Base-by-base conservation (phyloP, 2,888 invertebrate genomes). In the Nomada goodeniana region DNA sequence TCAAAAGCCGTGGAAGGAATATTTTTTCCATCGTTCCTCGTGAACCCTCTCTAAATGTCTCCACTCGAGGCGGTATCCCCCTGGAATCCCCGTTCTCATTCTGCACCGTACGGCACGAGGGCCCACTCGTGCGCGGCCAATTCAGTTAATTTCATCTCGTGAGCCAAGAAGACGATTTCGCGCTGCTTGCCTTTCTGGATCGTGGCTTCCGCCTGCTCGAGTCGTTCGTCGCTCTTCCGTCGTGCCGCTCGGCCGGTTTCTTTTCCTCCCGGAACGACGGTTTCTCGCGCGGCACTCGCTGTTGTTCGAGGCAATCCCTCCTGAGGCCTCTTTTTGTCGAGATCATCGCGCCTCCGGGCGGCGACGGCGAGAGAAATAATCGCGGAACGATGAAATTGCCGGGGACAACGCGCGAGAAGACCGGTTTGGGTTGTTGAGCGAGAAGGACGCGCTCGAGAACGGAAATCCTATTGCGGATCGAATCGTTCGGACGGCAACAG, bases 61-160 rank as follows among this genome's bases (percentile, higher is more conserved):
- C 67, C 67, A 60, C 69, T 55, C 57, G 44, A 42, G 65, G 23
- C 44, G 18, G 42, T 18, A 23, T 1, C 23, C n/a, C 67, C 61
- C 36, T 72, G 63, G 67, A 57, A 44, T 78, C 63, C 26, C 47
- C 50, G 75, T 44, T 73, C 70, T 81, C 69, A 65, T 70, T 64
- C 36, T 67, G 53, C 55, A 42, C 47, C 50, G 53, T 68, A 78
- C 73, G 68, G 74, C 76, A 69, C 67, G 71, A 74, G 78, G 47
- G 81, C 59, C 84, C 84, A 79, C 84, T 85, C 78, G 74, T 85
- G 85, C 85, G 78, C 81, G 57, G 55, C 84, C 84, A 83, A 85
- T 84, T 85, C 83, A 82, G 83, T 89, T 86, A 81, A 83, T 85
- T 84, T 83, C 78, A 75, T 78, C 69, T 76, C 71, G 69, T 70